These are phyloP conservation scores for Watsonalla binaria DNA, from an alignment of 2,888 invertebrate species.

Conservation along the genomic window DNA sequence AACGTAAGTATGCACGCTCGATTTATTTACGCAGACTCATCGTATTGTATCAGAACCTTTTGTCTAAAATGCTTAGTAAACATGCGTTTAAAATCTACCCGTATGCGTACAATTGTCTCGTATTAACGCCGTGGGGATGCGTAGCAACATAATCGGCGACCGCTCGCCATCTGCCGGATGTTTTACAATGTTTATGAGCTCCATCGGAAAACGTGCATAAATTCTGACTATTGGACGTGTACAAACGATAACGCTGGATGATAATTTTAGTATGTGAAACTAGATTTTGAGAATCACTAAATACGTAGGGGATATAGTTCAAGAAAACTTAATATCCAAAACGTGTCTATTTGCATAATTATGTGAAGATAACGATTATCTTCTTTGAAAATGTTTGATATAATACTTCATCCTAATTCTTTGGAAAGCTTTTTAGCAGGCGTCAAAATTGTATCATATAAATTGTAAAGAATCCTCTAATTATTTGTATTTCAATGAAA, in stretches of 20 bases:
- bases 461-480: no score
- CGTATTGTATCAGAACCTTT: slow-evolving; percentile 12
- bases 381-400: no score
- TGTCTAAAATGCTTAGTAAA: slow-evolving; percentile 46
- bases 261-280: slow-evolving; percentile 50
- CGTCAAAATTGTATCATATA: no score
- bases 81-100: slow-evolving; percentile 42
- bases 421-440: no score
- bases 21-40: slow-evolving; percentile 16
- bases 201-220: slow-evolving; percentile 70
- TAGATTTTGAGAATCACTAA: slow-evolving; percentile 26
- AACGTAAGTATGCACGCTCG: slow-evolving; percentile 10
- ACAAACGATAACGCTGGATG: slow-evolving; percentile 53
- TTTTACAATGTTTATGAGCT: slow-evolving; percentile 75
- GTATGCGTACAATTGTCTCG: slow-evolving; percentile 41
- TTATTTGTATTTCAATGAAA: no score
- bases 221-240: slow-evolving; percentile 61
- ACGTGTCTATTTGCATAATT: no score
- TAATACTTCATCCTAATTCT: no score
- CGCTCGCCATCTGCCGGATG: slow-evolving; percentile 72
- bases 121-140: slow-evolving; percentile 21
- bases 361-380: no score
- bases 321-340: no score
- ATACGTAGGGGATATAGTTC: slow-evolving; percentile 7
- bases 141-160: slow-evolving; percentile 55